Evolutionary conservation across 2,797 vertebrate genomes (phyloP), one percentile per base, ranked within the genome.

Genomic region (Oreochromis mossambicus): DNA sequence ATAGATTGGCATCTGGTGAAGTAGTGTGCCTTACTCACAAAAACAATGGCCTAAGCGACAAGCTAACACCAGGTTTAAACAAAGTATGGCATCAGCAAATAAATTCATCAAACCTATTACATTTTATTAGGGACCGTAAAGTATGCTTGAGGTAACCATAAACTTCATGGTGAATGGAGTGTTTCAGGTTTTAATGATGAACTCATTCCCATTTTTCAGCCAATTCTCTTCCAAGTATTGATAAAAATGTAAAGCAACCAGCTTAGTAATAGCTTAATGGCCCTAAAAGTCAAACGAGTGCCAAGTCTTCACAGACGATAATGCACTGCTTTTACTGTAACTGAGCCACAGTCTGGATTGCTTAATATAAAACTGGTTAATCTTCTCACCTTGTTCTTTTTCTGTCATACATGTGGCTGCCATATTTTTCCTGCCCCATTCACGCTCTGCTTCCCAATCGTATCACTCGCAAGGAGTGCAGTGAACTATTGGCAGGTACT

Each of bases 401-500:
- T 83, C 82, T 78, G 61, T 89, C 75, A 86, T 82, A 86, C 83
- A 86, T 77, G 50, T 13, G 5, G 56, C 46, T 86, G 63, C 77
- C 77, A 84, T 63, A 79, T 91, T 93, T 88, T 77, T 80, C 86
- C 84, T 79, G 84, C 90, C 73, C 81, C 73, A 77, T 73, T 77
- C 73, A 36, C 21, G 76, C 63, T 48, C 66, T n/a, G 26, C 84
- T 90, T 82, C 82, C 81, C 87, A 52, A 78, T 80, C 84, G 90
- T 81, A 90, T 93, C 85, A 87, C 83, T 91, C 89, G 78, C 84
- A 82, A 52, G 85, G 52, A 80, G 63, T 34, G 52, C 73, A 81
- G 87, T 89, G 91, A 93, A 90, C 73, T 88, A 91, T 92, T 94
- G 94, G 93, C 95, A 92, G 82, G 79, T 90, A 73, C 77, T 90